Percentiles rank a stretch among this genome's conserved stretches.
phyloP scores from a whole-genome alignment of 1,140 invertebrate species.

The Myzus persicae region DNA sequence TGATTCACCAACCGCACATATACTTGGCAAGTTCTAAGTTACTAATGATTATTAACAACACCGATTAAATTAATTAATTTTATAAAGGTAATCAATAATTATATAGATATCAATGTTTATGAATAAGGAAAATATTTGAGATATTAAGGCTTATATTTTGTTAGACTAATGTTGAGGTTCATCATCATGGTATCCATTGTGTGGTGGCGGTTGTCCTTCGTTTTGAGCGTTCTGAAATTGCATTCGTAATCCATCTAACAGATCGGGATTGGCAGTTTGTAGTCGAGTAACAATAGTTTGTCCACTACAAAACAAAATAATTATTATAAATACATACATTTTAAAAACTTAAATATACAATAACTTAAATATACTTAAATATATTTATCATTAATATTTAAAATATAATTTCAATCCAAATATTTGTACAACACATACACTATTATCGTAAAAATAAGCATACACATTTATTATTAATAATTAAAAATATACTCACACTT shows the following conservation, averaged over 20 bases:
- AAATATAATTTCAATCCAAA: neutral
- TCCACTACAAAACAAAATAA: slow-evolving; percentile 32
- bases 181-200: neutral
- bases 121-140: neutral
- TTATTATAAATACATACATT: neutral
- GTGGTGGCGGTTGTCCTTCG: slow-evolving; percentile 16
- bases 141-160: neutral
- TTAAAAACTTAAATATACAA: neutral
- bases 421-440: neutral
- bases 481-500: slow-evolving; percentile 47
- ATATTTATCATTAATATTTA: too few relatives aligned
- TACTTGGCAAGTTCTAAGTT: neutral
- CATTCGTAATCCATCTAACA: slow-evolving; percentile 23
- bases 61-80: slow-evolving; percentile 19
- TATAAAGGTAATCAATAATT: neutral
- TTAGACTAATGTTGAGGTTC: neutral
- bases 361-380: too few relatives aligned
- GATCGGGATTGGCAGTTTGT: slow-evolving; percentile 31
- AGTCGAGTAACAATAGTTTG: slow-evolving; percentile 48
- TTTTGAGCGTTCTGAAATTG: slow-evolving; percentile 47
- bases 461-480: neutral
- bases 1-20: neutral
- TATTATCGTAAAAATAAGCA: neutral
- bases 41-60: slow-evolving; percentile 11
- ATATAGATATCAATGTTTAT: neutral